A percentile compares a stretch with the other conserved stretches of the same genome.
phyloP scores from a whole-genome alignment of 2,888 invertebrate species.

The Encarsia formosa region DNA sequence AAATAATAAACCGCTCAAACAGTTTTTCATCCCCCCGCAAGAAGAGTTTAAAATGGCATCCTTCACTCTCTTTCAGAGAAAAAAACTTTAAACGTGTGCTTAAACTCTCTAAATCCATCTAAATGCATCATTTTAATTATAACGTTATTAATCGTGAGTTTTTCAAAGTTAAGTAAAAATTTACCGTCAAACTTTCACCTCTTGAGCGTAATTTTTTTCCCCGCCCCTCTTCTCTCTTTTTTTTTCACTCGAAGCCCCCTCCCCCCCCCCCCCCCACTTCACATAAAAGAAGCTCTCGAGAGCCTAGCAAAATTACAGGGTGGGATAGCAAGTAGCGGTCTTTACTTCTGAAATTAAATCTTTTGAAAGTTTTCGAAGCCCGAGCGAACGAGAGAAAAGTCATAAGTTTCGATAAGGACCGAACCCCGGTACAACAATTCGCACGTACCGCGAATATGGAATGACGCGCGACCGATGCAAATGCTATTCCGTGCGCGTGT shows the following conservation, averaged over 20 bases:
- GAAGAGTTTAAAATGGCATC: too few species aligned
- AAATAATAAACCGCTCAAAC: too few species aligned
- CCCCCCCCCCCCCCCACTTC: too few species aligned
- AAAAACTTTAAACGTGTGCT: too few species aligned
- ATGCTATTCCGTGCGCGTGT: constrained; percentile 12
- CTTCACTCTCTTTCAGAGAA: too few species aligned
- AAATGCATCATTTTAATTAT: not conserved
- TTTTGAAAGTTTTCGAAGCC: constrained; percentile 1
- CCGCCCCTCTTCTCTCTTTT: not conserved
- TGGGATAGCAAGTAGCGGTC: constrained; percentile 3
- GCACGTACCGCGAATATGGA: constrained; percentile 2
- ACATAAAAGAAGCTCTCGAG: not conserved
- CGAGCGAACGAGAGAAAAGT: not conserved
- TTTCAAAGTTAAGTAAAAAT: constrained; percentile 2
- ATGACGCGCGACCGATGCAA: constrained; percentile 3
- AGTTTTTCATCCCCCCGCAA: too few species aligned
- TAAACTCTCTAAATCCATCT: too few species aligned
- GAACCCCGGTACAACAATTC: constrained; percentile 1
- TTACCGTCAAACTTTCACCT: constrained; percentile 3
- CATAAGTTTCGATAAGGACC: not conserved
- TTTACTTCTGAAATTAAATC: constrained; percentile 16
- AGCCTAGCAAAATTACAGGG: constrained; percentile 1
- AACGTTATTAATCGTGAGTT: constrained; percentile 12
- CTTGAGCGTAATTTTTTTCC: not conserved
- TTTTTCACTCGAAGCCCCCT: constrained; percentile 3